Conservation (phyloP, 2,888 invertebrate species). For the Dicranocentrus wangi region DNA sequence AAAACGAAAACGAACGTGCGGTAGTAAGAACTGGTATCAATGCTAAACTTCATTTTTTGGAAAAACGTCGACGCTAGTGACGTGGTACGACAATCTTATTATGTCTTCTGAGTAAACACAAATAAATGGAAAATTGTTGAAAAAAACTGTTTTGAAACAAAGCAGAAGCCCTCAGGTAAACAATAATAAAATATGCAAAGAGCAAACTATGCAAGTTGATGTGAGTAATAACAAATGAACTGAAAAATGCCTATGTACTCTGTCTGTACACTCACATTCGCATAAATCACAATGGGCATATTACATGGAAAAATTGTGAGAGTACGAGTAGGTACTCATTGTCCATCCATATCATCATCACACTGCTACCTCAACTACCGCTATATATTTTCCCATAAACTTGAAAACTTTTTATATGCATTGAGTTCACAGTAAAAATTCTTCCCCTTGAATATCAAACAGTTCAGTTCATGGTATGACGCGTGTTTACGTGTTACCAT, state of each 20-base stretch:
- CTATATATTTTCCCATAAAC: slow-evolving; percentile 64
- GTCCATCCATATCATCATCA: too few relatives aligned
- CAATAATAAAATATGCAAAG: slow-evolving; percentile 9
- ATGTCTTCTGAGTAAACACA: background rate
- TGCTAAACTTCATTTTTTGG: background rate
- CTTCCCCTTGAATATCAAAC: slow-evolving; percentile 47
- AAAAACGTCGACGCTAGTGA: background rate
- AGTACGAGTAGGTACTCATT: too few relatives aligned
- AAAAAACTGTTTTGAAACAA: slow-evolving; percentile 28
- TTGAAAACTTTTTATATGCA: slow-evolving; percentile 53
- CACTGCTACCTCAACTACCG: background rate
- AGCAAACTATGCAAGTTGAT: too few relatives aligned
- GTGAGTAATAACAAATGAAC: slow-evolving; percentile 29
- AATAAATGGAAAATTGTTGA: background rate
- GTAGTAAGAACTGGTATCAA: background rate
- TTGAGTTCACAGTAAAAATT: slow-evolving; percentile 3
- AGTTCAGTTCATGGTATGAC: slow-evolving; percentile 17
- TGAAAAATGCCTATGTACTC: slow-evolving; percentile 2
- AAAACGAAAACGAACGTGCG: too few relatives aligned
- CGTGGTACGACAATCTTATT: background rate
- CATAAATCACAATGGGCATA: too few relatives aligned
- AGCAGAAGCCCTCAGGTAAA: slow-evolving; percentile 41
- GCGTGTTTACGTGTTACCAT: slow-evolving; percentile 13
- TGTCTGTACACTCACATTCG: too few relatives aligned
- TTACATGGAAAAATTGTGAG: too few relatives aligned